Evolutionary conservation across 2,797 vertebrate genomes (phyloP).

Genomic region (Lithobates sylvaticus): DNA sequence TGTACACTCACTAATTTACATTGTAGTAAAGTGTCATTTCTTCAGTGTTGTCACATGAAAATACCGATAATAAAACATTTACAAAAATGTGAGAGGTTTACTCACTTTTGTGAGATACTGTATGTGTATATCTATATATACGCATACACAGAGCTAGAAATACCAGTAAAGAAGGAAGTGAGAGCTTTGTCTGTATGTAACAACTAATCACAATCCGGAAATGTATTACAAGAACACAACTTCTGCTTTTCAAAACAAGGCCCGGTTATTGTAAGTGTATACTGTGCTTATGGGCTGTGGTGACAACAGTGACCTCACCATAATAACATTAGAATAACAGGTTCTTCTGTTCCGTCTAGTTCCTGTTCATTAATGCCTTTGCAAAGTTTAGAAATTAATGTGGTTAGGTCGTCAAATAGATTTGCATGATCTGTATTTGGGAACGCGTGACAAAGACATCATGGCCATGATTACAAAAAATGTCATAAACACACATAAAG

Average conservation of each 20-base stretch:
- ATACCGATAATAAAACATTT: no score
- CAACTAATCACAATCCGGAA: not conserved
- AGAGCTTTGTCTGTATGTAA: not conserved
- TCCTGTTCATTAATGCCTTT: not conserved
- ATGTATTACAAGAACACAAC: not conserved
- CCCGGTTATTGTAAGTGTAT: not conserved
- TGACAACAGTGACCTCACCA: not conserved
- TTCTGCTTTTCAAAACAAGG: conserved; percentile 31
- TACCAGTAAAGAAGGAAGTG: conserved; percentile 4
- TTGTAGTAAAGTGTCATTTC: no score
- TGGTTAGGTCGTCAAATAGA: not conserved
- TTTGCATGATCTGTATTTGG: no score
- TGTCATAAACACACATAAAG: no score
- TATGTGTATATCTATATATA: no score
- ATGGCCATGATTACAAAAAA: no score
- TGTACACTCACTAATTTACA: no score
- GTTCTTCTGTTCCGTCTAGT: not conserved
- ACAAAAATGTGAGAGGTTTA: no score
- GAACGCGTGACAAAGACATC: no score
- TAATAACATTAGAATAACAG: not conserved
- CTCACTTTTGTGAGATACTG: no score
- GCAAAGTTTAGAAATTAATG: not conserved
- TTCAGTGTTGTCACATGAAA: no score
- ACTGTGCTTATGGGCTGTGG: not conserved
- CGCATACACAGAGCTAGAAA: no score